Evolutionary conservation across 2,113 vertebrate species (phyloP).

Genomic region (Sinosuthora webbiana): DNA sequence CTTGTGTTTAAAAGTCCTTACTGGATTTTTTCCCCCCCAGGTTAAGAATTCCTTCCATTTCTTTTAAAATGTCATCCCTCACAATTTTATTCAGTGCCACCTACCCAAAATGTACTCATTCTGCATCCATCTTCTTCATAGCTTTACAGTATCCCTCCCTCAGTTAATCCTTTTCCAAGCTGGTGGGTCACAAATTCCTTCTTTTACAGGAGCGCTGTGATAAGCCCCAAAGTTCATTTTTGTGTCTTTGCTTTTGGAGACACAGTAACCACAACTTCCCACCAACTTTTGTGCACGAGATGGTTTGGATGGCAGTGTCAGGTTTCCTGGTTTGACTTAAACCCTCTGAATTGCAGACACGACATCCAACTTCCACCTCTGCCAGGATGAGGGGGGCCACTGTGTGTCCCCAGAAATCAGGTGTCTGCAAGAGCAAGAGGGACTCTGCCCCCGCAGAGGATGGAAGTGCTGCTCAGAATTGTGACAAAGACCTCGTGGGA

Average conservation of each 20-base stretch:
- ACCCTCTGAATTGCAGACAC: constrained; percentile 17
- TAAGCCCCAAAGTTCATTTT: neutral
- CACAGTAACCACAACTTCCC: neutral
- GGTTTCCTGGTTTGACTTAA: neutral
- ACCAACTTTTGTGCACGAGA: neutral
- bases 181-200: neutral
- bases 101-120: neutral
- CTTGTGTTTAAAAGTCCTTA: neutral
- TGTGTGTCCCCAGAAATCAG: constrained; percentile 3
- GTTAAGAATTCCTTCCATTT: neutral
- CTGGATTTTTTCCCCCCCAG: neutral
- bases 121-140: neutral
- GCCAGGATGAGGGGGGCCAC: neutral
- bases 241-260: neutral
- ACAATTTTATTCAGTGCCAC: neutral
- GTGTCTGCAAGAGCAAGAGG: neutral
- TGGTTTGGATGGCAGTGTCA: neutral
- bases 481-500: neutral
- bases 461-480: constrained; percentile 41
- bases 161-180: neutral
- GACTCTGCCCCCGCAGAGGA: neutral
- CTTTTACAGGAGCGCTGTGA: neutral
- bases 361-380: neutral
- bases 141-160: neutral
- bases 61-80: neutral